Evolutionary conservation across 2,113 vertebrate species (phyloP).

Genomic region (Petromus typicus): DNA sequence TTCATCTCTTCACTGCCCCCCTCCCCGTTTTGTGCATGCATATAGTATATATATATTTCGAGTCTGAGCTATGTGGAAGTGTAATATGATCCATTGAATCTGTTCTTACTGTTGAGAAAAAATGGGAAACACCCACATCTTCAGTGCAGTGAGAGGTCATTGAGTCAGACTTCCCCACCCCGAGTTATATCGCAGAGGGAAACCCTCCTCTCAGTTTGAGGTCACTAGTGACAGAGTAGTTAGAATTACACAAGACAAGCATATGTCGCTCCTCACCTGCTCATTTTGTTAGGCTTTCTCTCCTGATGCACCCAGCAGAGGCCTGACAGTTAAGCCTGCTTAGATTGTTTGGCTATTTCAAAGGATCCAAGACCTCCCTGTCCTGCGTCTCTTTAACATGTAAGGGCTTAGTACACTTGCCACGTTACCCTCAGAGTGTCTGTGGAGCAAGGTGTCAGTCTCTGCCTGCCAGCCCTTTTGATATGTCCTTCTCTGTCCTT

Average conservation of each 20-base stretch:
- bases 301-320: not conserved
- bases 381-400: not conserved
- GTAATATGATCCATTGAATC: not conserved
- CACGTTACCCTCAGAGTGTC: not conserved
- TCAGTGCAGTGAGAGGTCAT: not conserved
- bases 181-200: not conserved
- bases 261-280: not conserved
- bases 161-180: not conserved
- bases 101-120: not conserved
- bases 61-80: not conserved
- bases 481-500: slow-evolving; percentile 24
- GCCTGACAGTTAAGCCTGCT: not conserved
- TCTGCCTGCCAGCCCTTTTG: not conserved
- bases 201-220: not conserved
- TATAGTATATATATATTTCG: accelerated
- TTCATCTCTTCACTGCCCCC: too few relatives aligned
- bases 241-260: accelerated
- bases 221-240: not conserved
- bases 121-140: not conserved
- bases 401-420: not conserved
- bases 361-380: not conserved
- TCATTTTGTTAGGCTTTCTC: not conserved
- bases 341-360: not conserved
- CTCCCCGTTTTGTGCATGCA: accelerated
- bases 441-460: not conserved